Evolutionary conservation across 1,140 invertebrate species (phyloP), one percentile per base, ranked within the genome.

Genomic region (Reticulitermes speratus): DNA sequence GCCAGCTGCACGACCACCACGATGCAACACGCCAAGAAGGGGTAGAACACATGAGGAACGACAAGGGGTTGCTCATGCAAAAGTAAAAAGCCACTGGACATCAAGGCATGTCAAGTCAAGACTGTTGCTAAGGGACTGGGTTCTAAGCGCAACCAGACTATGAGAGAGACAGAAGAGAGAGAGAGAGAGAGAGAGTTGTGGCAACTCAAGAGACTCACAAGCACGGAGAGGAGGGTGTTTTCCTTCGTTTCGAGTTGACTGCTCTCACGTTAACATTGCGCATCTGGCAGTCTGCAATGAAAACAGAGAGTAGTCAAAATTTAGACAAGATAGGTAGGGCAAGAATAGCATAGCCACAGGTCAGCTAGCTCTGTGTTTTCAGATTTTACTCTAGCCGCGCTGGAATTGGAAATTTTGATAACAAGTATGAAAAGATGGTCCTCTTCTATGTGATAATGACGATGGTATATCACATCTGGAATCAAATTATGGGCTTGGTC

Each of bases 201-300:
- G 88, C 93, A 92, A 93, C 91, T 93, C 84, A 91, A 93, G 91
- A 93, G 92, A 94, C 93, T 94, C 93, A 94, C 93, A 94, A 94
- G 93, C 93, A 94, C 91, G 93, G 93, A 93, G 93, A 93, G 90
- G 93, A 92, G 91, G 93, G 91, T 91, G 93, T 91, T 94, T 94
- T 94, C 92, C 93, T 94, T 93, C 94, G 92, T 93, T 94, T 94
- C 92, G 92, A 92, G 93, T 94, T 94, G 93, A 94, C 93, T 93
- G 94, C 94, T 94, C 94, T 94, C 93, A 94, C 93, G 93, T 94
- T 94, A 93, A 94, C 94, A 95, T 94, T 94, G 93, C 94, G 93
- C 93, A 93, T 94, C 93, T 94, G 94, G 93, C 92, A 94, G 93
- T 94, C 94, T 94, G 93, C 93, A 95, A 95, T 94, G 93, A 92